These are phyloP conservation scores for Chaetodon auriga DNA, from an alignment of 2,113 vertebrate species.

Conservation along the genomic window DNA sequence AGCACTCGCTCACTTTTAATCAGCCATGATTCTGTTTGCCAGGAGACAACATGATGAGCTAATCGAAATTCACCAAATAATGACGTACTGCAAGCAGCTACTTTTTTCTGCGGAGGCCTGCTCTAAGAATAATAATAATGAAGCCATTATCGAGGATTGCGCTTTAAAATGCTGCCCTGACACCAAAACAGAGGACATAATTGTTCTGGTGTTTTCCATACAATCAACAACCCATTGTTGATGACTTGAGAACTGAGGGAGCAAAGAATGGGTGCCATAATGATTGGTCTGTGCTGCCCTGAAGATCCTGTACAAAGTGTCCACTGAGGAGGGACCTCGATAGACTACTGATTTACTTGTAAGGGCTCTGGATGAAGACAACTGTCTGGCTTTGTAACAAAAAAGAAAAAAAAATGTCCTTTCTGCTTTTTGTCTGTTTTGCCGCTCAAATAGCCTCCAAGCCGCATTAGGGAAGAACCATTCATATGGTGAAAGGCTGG, in stretches of 20 bases:
- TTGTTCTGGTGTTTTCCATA: constrained; percentile 98
- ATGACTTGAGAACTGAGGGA: constrained; percentile 94
- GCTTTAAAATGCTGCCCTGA: constrained; percentile 95
- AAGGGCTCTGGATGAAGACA: constrained; percentile 91
- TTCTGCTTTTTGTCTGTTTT: constrained; percentile 75
- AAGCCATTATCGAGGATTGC: constrained; percentile 96
- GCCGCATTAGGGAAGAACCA: constrained; percentile 72
- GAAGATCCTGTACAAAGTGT: constrained; percentile 91
- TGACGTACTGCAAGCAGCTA: constrained; percentile 93
- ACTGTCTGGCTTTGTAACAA: constrained; percentile 87
- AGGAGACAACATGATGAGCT: constrained; percentile 95
- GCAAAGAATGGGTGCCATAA: constrained; percentile 94
- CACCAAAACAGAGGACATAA: constrained; percentile 97
- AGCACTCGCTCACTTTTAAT: constrained; percentile 92
- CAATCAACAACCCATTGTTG: constrained; percentile 99
- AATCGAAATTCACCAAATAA: constrained; percentile 99
- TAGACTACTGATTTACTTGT: constrained; percentile 94
- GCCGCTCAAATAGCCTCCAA: constrained; percentile 76
- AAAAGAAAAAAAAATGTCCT: constrained; percentile 52
- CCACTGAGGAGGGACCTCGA: constrained; percentile 92
- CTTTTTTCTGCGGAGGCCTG: constrained; percentile 93
- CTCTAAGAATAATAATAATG: constrained; percentile 99
- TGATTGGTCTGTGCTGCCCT: constrained; percentile 95
- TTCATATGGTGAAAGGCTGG: constrained; percentile 76
- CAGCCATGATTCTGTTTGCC: constrained; percentile 95